phyloP scores from a whole-genome alignment of 2,113 vertebrate genomes.

The Illadopsis cleaveri region DNA sequence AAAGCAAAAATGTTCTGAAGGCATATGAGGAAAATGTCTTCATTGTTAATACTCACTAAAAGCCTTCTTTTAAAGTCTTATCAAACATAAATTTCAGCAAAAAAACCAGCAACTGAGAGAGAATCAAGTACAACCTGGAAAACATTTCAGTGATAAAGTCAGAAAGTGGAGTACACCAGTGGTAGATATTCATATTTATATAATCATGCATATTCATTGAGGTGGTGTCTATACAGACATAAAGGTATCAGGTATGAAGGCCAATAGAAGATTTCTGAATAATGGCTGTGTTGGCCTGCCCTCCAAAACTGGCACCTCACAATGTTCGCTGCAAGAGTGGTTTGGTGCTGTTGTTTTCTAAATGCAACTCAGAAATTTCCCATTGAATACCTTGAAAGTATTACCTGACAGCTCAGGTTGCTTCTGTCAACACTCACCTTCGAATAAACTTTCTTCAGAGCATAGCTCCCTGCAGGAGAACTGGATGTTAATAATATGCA shows the following conservation, averaged over 20 bases:
- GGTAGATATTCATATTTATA: neutral
- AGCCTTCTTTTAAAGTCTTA: neutral
- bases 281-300: neutral
- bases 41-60: constrained; percentile 1
- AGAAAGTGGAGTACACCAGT: neutral
- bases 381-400: neutral
- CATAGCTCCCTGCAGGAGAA: neutral
- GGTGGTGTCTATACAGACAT: neutral
- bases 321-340: neutral
- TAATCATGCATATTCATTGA: neutral
- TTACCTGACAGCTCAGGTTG: neutral
- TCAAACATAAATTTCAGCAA: neutral
- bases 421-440: neutral
- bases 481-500: constrained; percentile 23
- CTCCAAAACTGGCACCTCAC: neutral
- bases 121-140: neutral
- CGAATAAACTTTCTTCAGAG: neutral
- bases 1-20: neutral
- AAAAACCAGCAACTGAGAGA: neutral
- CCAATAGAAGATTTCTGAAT: neutral
- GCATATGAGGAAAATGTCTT: neutral
- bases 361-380: neutral
- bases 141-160: neutral
- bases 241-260: neutral
- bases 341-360: neutral